These are phyloP conservation scores for Bradypodion ventrale DNA, from an alignment of 2,797 vertebrate genomes.

Conservation along the genomic window DNA sequence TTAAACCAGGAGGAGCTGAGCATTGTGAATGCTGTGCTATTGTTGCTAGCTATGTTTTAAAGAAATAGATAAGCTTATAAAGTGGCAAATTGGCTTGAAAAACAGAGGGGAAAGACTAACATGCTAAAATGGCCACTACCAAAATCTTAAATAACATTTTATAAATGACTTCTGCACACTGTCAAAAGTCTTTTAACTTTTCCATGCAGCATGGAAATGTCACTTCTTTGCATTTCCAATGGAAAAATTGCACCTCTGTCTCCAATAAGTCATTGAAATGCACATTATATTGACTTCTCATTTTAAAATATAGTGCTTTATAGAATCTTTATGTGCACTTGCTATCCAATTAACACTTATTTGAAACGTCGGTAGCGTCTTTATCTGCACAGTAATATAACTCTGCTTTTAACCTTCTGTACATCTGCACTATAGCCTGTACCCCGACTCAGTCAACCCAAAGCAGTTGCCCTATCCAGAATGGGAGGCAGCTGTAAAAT, in stretches of 20 bases:
- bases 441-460: conserved; percentile 16
- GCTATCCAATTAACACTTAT: conserved; percentile 29
- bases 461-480: neutral
- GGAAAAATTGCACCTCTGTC: neutral
- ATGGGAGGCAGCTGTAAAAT: neutral
- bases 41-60: neutral
- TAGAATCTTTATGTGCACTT: conserved; percentile 32
- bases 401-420: conserved; percentile 40
- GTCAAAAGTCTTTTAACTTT: conserved; percentile 26
- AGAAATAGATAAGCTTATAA: neutral
- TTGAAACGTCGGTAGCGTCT: conserved; percentile 5
- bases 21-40: neutral
- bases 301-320: conserved; percentile 32
- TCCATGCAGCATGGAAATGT: conserved; percentile 16
- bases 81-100: neutral
- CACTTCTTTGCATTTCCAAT: conserved; percentile 24
- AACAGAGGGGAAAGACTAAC: neutral
- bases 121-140: neutral
- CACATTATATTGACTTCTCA: conserved; percentile 19
- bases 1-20: too few species aligned
- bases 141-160: neutral
- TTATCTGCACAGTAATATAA: conserved; percentile 23
- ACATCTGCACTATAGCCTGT: conserved; percentile 20
- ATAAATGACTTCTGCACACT: conserved; percentile 10
- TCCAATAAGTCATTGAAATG: conserved; percentile 29